Percentiles rank a stretch among this genome's conserved stretches.
Conservation (phyloP, 2,113 vertebrate genomes). For the Sigmodon hispidus region DNA sequence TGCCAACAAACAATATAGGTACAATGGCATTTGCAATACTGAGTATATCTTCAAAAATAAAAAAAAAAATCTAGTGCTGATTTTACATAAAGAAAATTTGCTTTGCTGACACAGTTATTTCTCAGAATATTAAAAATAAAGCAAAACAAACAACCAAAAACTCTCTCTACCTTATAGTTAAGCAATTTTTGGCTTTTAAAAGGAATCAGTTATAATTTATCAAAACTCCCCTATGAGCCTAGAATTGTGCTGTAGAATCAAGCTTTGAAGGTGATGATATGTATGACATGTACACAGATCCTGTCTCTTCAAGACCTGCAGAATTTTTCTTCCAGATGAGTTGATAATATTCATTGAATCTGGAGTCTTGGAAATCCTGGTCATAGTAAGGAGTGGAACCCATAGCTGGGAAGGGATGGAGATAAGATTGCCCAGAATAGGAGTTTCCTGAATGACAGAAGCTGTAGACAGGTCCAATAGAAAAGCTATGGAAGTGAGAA, state of each 20-base stretch:
- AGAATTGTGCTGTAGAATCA: not conserved
- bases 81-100: slow-evolving; percentile 47
- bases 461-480: fast-evolving
- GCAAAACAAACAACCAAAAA: not conserved
- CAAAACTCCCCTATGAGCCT: not conserved
- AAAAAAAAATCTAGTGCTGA: slow-evolving; percentile 61
- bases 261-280: not conserved
- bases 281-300: not conserved
- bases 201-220: not conserved
- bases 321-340: not conserved
- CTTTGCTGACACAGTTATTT: slow-evolving; percentile 61
- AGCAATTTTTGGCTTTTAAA: not conserved
- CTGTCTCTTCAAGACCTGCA: not conserved
- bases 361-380: not conserved
- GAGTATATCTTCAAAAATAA: not conserved
- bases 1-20: not conserved
- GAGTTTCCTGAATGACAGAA: not conserved
- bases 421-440: not conserved
- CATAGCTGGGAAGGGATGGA: not conserved
- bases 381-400: fast-evolving
- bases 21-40: not conserved
- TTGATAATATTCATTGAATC: not conserved
- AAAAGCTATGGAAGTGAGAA: not conserved
- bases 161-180: not conserved
- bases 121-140: slow-evolving; percentile 5